phyloP scores from a whole-genome alignment of 1,140 invertebrate genomes.

The Ceratoteleas bidentatus region DNA sequence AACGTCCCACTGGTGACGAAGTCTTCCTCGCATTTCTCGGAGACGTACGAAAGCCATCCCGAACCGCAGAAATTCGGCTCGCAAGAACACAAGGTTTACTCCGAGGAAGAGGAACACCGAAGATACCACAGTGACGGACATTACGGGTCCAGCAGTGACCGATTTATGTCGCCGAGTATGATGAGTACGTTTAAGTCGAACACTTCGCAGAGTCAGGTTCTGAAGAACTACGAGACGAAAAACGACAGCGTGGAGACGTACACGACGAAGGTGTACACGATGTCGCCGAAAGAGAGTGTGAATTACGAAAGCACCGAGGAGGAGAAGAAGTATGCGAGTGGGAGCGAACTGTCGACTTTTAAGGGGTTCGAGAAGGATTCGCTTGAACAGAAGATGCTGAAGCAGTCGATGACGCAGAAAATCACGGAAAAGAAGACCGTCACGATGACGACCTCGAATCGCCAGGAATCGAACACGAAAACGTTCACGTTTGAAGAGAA shows the following conservation, averaged over 20 bases:
- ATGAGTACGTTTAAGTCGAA: constrained; percentile 74
- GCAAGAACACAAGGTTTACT: constrained; percentile 51
- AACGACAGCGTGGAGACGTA: constrained; percentile 73
- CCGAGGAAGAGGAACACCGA: constrained; percentile 49
- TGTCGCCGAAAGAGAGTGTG: constrained; percentile 73
- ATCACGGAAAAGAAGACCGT: constrained; percentile 82
- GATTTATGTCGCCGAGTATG: constrained; percentile 61
- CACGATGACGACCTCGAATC: constrained; percentile 79
- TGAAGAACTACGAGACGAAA: constrained; percentile 72
- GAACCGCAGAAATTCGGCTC: constrained; percentile 30
- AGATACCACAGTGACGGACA: constrained; percentile 43
- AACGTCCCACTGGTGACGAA: constrained; percentile 49
- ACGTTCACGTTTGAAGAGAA: constrained; percentile 80
- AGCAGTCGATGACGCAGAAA: constrained; percentile 81
- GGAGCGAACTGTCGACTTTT: constrained; percentile 73
- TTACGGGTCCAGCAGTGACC: constrained; percentile 50
- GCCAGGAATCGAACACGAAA: constrained; percentile 81
- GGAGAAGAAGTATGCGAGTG: constrained; percentile 73
- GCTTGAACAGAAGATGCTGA: constrained; percentile 80
- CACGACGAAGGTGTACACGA: constrained; percentile 79
- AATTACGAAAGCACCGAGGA: constrained; percentile 79
- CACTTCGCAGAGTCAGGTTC: constrained; percentile 70
- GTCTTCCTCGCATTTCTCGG: constrained; percentile 34
- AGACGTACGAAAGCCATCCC: constrained; percentile 8
- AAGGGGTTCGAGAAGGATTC: constrained; percentile 74